Percentiles rank a stretch among this genome's conserved stretches.
These are phyloP conservation scores for Drymonia ruficornis DNA, from an alignment of 2,888 invertebrate species.

Conservation along the genomic window DNA sequence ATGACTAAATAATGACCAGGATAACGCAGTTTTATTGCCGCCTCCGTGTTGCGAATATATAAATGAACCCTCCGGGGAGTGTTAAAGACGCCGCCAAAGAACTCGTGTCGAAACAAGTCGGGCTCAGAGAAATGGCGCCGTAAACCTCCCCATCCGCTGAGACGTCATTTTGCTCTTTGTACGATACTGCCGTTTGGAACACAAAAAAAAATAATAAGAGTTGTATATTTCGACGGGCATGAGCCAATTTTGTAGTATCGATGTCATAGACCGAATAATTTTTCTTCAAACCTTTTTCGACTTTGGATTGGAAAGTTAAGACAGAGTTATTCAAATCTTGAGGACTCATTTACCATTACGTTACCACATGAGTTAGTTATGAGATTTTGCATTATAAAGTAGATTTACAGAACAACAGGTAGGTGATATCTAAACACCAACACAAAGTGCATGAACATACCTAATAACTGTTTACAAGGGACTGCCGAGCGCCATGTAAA, in stretches of 20 bases:
- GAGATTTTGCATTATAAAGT: neutral
- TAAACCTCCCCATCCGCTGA: slow-evolving; percentile 78
- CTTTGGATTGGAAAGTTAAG: neutral
- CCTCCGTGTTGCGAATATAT: slow-evolving; percentile 83
- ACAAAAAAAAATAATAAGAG: slow-evolving; percentile 65
- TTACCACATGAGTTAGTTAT: neutral
- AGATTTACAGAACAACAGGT: neutral
- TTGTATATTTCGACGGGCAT: slow-evolving; percentile 42
- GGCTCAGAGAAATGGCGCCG: slow-evolving; percentile 76
- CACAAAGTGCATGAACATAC: neutral
- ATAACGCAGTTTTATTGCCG: slow-evolving; percentile 84
- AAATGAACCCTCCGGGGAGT: slow-evolving; percentile 82
- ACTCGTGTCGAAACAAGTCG: slow-evolving; percentile 80
- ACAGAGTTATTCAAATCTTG: neutral
- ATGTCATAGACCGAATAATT: slow-evolving; percentile 16
- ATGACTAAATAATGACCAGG: slow-evolving; percentile 84
- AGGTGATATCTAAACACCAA: neutral
- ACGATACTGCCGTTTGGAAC: slow-evolving; percentile 61
- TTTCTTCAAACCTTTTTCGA: no score
- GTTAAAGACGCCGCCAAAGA: slow-evolving; percentile 82
- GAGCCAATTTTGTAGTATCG: slow-evolving; percentile 35
- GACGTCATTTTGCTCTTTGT: slow-evolving; percentile 73
- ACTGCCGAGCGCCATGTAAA: neutral
- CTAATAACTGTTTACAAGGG: slow-evolving; percentile 12
- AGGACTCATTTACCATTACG: no score